phyloP scores from a whole-genome alignment of 2,797 vertebrate species.

The Cephalopachus bancanus region DNA sequence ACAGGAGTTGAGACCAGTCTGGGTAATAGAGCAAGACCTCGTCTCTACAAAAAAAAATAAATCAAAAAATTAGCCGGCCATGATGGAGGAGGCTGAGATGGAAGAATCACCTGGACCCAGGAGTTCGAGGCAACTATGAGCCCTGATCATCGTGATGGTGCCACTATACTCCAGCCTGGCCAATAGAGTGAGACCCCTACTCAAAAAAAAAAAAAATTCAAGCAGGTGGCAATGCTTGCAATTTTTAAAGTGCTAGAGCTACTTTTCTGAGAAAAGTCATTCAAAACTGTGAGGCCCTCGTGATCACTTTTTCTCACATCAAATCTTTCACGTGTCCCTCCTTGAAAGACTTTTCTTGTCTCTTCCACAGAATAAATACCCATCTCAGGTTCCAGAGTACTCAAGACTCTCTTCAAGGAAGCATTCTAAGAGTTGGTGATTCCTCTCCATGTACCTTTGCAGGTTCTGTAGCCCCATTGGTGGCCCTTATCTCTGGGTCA shows the following conservation, averaged over 20 bases:
- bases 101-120: no score
- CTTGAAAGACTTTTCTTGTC: not conserved
- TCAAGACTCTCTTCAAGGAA: not conserved
- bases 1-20: no score
- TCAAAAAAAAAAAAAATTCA: not conserved
- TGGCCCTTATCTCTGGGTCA: not conserved
- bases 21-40: no score
- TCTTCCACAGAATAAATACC: not conserved
- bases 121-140: no score
- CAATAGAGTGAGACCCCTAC: no score
- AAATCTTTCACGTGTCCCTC: not conserved
- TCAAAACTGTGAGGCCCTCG: constrained; percentile 68
- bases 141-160: no score
- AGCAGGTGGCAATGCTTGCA: constrained; percentile 71
- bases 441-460: not conserved
- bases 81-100: no score
- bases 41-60: no score
- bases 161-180: no score
- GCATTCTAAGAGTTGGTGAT: not conserved
- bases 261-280: constrained; percentile 56
- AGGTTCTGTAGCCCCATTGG: not conserved
- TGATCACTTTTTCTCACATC: not conserved
- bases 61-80: no score
- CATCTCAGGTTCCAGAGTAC: not conserved
- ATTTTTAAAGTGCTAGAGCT: not conserved